phyloP scores from a whole-genome alignment of 2,888 invertebrate genomes.

The Julus scanicus region DNA sequence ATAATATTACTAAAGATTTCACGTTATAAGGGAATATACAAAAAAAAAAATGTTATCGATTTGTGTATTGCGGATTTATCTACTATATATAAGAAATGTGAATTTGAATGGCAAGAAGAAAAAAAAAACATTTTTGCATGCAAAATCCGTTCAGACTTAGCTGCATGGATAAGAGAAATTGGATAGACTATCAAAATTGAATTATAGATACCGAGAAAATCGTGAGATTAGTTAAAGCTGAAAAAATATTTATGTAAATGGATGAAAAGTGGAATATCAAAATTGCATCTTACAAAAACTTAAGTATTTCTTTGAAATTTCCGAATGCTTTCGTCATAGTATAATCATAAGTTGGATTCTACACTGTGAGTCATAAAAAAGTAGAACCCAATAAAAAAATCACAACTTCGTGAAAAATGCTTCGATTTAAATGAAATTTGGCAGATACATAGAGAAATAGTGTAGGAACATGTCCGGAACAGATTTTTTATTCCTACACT shows the following conservation, averaged over 20 bases:
- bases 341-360: too few relatives aligned
- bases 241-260: conserved; percentile 15
- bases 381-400: too few relatives aligned
- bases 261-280: not conserved
- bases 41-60: not conserved
- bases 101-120: not conserved
- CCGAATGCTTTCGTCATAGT: too few relatives aligned
- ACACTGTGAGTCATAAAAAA: too few relatives aligned
- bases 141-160: not conserved
- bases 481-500: too few relatives aligned
- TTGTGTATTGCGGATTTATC: not conserved
- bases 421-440: too few relatives aligned
- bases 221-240: not conserved
- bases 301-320: too few relatives aligned
- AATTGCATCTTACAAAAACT: too few relatives aligned
- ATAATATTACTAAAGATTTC: too few relatives aligned
- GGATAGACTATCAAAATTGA: not conserved
- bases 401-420: too few relatives aligned
- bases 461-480: too few relatives aligned
- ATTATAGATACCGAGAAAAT: not conserved
- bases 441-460: too few relatives aligned
- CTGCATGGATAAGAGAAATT: not conserved
- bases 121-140: not conserved
- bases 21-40: not conserved
- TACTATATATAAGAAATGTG: not conserved